Base-by-base conservation (phyloP, 2,888 invertebrate species). In the Leptinotarsa juncta region DNA sequence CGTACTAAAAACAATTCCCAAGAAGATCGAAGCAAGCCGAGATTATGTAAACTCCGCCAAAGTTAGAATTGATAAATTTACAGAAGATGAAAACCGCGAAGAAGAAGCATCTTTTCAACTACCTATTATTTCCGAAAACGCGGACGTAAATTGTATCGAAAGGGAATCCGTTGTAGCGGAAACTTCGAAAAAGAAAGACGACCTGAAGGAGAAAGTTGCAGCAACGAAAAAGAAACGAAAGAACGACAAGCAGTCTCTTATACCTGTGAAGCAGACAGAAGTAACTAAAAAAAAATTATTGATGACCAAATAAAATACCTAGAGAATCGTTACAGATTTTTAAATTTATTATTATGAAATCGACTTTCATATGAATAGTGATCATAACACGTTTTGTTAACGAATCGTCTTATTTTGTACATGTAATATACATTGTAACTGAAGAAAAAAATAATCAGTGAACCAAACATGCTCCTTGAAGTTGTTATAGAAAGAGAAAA, bases 211-310 rank as follows among this genome's bases (percentile, higher is more conserved):
- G 10, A 57, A 4, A 23, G 12, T 14, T 57, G 42, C 20, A 16
- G n/a, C n/a, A 3, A 12, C 16, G 62, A 62, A 32, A n/a, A 42
- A 32, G 42, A 62, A 62, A 18, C 42, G 42, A 42, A 60, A 60
- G 16, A 60, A 60, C 1, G 16, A 15, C n/a, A 62, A 62, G n/a
- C 2, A 62, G 16, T 62, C 62, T 26, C 32, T 62, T 12, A 62
- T 62, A 32, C 62, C 62, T 3, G 62, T 62, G 42, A 62, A 62
- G n/a, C 62, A 62, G 32, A 32, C 62, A 7, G 42, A 32, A n/a
- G 12, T 7, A 7, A 16, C n/a, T 62, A 42, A 62, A 5, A 62
- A 32, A 14, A 23, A 23, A 26, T 57, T 18, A 57, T 23, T 23
- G 23, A 23, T 15, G 3, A 20, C 4, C 14, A 15, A 57, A 57